Evolutionary conservation across 2,888 invertebrate genomes (phyloP), one percentile per base, ranked within the genome.

Genomic region (Noctua janthina): DNA sequence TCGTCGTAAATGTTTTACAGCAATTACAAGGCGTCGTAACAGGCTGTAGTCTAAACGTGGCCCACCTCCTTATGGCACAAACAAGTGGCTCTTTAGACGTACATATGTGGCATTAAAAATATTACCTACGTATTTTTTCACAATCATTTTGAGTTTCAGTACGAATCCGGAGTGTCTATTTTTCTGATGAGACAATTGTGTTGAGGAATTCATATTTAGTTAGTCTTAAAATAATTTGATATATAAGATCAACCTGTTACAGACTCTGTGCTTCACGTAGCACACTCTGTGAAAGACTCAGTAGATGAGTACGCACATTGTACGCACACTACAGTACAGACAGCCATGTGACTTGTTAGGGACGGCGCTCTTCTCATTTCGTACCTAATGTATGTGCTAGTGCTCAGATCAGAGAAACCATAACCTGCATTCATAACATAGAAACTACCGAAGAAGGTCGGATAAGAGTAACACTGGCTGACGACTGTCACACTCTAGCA

Each of bases 1-100:
- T 79, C 76, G 54, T 81, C 80, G 79, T 84, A n/a, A 81, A 76
- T 87, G 79, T 78, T 82, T 82, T 81, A 84, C 82, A 82, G 78
- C 81, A 89, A 75, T 82, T 78, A 78, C 70, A 70, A 62, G 70
- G 46, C 23, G 74, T 66, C 68, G 35, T 75, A 29, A 62, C 70
- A 67, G 23, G 62, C 17, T 20, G 54, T 29, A 66, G n/a, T 51
- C 59, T 23, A 6, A 68, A 56, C 70, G 43, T 78, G 54, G 35
- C 29, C 51, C 46, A 39, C n/a, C 39, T 49, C 49, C 49, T 69
- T 81, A 69, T 66, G 64, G 43, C 43, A 46, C 39, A 11, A 54
- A 46, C 20, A 66, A 71, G 15, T 62, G 29, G 15, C 62, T 76
- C 46, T 20, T 35, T 59, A 20, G 0, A n/a, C 5, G 17, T 35